Conservation (phyloP, 2,113 vertebrate species). For the Hypocryptadius cinnamomeus region DNA sequence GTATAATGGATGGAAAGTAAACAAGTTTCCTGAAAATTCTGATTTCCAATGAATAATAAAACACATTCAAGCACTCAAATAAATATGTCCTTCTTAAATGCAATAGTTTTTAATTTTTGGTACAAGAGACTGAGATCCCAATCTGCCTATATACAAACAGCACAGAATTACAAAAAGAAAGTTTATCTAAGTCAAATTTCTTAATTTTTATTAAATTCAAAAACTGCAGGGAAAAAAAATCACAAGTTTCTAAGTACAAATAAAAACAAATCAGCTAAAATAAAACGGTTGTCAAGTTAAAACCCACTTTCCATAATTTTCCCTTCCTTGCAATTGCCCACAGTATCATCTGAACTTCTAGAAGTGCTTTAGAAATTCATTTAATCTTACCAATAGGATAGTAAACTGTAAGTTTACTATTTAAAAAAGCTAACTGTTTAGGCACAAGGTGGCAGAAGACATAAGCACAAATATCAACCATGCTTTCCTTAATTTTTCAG, state of each 20-base stretch:
- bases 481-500: neutral
- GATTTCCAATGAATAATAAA: neutral
- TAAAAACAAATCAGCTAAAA: constrained; percentile 47
- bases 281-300: constrained; percentile 51
- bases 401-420: constrained; percentile 24
- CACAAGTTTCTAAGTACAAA: constrained; percentile 58
- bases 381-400: neutral
- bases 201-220: constrained; percentile 59
- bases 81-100: neutral
- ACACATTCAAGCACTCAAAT: constrained; percentile 19
- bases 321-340: constrained; percentile 10
- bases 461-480: constrained; percentile 49
- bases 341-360: neutral
- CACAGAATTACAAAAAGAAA: constrained; percentile 45
- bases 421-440: constrained; percentile 21
- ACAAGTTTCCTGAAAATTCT: neutral
- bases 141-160: constrained; percentile 43
- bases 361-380: constrained; percentile 12
- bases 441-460: constrained; percentile 59
- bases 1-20: neutral
- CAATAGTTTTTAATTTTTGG: neutral
- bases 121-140: constrained; percentile 7
- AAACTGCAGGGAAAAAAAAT: constrained; percentile 45
- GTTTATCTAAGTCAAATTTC: constrained; percentile 41
- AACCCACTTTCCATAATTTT: neutral